Percentiles rank a stretch among this genome's conserved stretches.
Conservation (phyloP, 2,888 invertebrate species). For the Volucella inanis region DNA sequence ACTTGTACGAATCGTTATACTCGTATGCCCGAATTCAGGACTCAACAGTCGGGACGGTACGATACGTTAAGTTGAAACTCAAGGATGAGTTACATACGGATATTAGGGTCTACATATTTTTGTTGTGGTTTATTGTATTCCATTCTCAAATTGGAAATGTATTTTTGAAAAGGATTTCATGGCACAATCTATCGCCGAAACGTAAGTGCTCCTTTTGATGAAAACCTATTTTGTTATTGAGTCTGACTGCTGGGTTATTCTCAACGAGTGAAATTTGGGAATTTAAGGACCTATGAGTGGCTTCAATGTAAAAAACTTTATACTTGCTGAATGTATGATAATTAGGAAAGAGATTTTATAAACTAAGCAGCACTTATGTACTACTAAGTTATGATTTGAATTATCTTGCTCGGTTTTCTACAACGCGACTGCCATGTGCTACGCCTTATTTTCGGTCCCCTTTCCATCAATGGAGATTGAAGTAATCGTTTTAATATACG, state of each 20-base stretch:
- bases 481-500: no score
- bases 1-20: not conserved
- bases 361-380: no score
- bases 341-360: no score
- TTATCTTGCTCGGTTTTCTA: no score
- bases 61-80: not conserved
- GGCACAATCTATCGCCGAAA: not conserved
- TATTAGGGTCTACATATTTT: constrained; percentile 3
- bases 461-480: no score
- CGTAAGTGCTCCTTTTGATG: not conserved
- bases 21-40: no score
- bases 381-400: no score
- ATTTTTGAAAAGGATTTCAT: constrained; percentile 24
- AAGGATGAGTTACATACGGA: not conserved
- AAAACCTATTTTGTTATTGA: not conserved
- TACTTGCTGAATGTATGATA: no score
- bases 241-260: not conserved
- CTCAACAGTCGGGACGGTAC: not conserved
- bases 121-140: constrained; percentile 35
- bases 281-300: not conserved
- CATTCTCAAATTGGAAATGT: constrained; percentile 33
- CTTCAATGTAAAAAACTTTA: not conserved
- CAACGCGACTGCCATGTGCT: no score
- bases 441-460: no score
- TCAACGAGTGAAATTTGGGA: constrained; percentile 21